phyloP scores from a whole-genome alignment of 2,113 vertebrate species.

The Ia io region DNA sequence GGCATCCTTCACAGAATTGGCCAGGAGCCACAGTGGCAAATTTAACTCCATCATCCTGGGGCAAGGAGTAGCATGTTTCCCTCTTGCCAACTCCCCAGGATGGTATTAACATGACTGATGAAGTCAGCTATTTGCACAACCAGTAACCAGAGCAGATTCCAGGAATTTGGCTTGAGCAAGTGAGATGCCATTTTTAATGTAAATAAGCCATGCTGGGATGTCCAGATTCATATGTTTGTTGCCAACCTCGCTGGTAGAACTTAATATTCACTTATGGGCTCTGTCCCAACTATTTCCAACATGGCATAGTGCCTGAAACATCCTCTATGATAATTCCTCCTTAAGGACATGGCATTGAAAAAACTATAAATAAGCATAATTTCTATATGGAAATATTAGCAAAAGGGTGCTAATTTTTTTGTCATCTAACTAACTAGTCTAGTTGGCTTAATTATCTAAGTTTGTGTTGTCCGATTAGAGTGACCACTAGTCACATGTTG shows the following conservation, averaged over 20 bases:
- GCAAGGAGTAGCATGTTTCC: slow-evolving; percentile 11
- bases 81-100: background rate
- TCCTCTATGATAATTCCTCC: background rate
- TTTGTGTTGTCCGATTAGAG: background rate
- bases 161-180: background rate
- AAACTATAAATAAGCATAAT: background rate
- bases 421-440: slow-evolving; percentile 4
- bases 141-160: slow-evolving; percentile 33
- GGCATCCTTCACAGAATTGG: slow-evolving; percentile 47
- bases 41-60: slow-evolving; percentile 17
- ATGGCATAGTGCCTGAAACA: background rate
- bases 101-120: background rate
- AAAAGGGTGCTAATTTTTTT: background rate
- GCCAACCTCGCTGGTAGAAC: background rate
- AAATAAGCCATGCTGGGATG: background rate
- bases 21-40: slow-evolving; percentile 27
- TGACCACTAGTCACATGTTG: background rate
- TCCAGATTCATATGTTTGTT: background rate
- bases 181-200: slow-evolving; percentile 9
- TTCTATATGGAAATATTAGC: background rate
- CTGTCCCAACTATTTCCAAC: background rate
- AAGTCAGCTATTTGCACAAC: slow-evolving; percentile 17
- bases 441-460: background rate
- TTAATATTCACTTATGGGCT: background rate
- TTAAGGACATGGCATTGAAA: background rate